Conservation (phyloP, 2,113 vertebrate species). For the Pampusana beccarii region DNA sequence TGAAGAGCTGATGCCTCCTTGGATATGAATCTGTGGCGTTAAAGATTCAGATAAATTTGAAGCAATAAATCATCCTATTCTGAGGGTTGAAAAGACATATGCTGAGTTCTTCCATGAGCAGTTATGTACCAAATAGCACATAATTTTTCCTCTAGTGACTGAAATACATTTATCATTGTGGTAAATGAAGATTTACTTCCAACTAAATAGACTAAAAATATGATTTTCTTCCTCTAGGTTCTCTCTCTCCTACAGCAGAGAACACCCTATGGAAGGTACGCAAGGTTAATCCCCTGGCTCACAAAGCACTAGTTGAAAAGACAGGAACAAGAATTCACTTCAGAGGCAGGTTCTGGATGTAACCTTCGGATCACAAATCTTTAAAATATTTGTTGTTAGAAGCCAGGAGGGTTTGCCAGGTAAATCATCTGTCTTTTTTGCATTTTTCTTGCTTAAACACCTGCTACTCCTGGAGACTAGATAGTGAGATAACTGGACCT, state of each 20-base stretch:
- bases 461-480: not conserved
- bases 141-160: not conserved
- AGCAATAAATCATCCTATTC: constrained; percentile 19
- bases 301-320: not conserved
- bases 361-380: not conserved
- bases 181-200: not conserved
- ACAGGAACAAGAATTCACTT: not conserved
- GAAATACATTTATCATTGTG: not conserved
- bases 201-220: not conserved
- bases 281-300: not conserved
- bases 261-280: not conserved
- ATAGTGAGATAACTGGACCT: not conserved
- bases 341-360: not conserved
- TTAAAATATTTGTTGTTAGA: not conserved
- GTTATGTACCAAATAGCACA: not conserved
- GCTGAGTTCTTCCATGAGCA: not conserved
- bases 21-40: not conserved
- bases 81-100: not conserved
- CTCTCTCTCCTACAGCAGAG: not conserved
- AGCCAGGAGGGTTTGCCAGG: not conserved
- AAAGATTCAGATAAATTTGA: constrained; percentile 13
- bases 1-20: not conserved
- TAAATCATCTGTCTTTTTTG: not conserved
- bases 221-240: not conserved
- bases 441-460: constrained; percentile 17